Percentiles rank a stretch among this genome's conserved stretches.
Evolutionary conservation across 2,113 vertebrate species (phyloP).

Genomic region (Calyptomena viridis): DNA sequence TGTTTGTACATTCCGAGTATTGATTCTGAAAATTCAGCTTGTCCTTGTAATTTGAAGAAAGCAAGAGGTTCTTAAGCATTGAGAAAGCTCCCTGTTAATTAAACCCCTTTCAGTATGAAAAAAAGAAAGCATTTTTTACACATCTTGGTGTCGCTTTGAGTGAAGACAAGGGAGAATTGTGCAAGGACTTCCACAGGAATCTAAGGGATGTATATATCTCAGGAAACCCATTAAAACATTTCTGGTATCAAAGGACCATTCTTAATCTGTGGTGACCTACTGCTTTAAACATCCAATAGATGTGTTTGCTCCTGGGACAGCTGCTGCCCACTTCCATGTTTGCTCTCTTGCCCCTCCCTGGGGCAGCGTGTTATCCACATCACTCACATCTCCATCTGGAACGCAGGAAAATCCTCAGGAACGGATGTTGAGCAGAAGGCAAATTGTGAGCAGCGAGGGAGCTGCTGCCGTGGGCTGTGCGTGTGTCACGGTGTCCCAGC

Average conservation of each 20-base stretch:
- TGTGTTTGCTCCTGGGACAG: background rate
- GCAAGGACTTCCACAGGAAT: background rate
- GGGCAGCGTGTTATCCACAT: background rate
- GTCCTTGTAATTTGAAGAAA: background rate
- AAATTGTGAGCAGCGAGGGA: rapidly evolving
- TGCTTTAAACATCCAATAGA: background rate
- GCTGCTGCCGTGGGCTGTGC: background rate
- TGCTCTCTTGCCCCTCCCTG: background rate
- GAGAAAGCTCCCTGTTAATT: background rate
- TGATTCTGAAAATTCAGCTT: background rate
- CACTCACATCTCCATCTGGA: background rate
- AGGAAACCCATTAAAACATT: conserved; percentile 7
- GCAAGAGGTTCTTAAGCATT: background rate
- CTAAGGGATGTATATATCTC: background rate
- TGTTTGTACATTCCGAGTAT: background rate
- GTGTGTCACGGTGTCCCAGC: rapidly evolving
- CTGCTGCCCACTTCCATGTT: background rate
- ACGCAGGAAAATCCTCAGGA: background rate
- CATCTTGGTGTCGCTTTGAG: background rate
- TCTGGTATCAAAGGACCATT: background rate
- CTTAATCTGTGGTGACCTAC: background rate
- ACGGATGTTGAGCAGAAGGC: background rate
- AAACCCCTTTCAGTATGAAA: background rate
- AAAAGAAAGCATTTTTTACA: background rate
- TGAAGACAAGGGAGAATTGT: background rate